A percentile compares a stretch with the other conserved stretches of the same genome.
These are phyloP conservation scores for Drosophila limbata DNA, from an alignment of 2,888 invertebrate species.

Conservation along the genomic window DNA sequence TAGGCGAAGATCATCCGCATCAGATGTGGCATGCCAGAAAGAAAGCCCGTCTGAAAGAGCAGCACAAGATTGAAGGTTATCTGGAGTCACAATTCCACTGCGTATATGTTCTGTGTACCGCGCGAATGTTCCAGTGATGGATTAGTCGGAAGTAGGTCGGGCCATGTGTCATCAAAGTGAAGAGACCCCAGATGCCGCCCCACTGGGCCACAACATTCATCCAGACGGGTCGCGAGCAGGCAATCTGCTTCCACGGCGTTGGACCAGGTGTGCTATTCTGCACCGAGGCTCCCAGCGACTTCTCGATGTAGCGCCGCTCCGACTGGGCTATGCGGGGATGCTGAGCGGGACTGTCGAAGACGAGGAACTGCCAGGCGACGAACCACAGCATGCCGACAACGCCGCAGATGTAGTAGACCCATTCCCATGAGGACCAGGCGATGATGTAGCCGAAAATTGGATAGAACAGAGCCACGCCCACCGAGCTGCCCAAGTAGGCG, in stretches of 20 bases:
- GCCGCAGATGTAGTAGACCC: constrained; percentile 89
- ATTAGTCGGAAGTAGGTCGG: constrained; percentile 90
- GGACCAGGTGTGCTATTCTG: constrained; percentile 81
- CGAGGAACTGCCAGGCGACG: constrained; percentile 87
- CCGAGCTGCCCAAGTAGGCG: constrained; percentile 88
- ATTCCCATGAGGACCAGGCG: constrained; percentile 89
- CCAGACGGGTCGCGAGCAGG: constrained; percentile 88
- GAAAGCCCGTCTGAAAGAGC: constrained; percentile 86
- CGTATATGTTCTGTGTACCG: constrained; percentile 85
- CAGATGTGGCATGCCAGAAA: constrained; percentile 88
- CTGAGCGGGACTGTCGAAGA: constrained; percentile 88
- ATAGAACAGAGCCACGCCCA: constrained; percentile 89
- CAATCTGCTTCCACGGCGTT: constrained; percentile 88
- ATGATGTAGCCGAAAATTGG: constrained; percentile 90
- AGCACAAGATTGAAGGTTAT: neutral
- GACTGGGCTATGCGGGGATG: constrained; percentile 88
- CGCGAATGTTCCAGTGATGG: constrained; percentile 89
- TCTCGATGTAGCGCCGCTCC: constrained; percentile 88
- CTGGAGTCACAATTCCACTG: neutral
- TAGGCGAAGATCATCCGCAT: constrained; percentile 88
- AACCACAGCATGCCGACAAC: constrained; percentile 89
- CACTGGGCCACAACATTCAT: constrained; percentile 88
- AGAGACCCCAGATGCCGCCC: constrained; percentile 90
- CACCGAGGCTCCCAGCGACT: constrained; percentile 86
- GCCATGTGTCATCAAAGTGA: constrained; percentile 89